Conservation (phyloP, 2,888 invertebrate genomes). For the Endotricha flammealis region DNA sequence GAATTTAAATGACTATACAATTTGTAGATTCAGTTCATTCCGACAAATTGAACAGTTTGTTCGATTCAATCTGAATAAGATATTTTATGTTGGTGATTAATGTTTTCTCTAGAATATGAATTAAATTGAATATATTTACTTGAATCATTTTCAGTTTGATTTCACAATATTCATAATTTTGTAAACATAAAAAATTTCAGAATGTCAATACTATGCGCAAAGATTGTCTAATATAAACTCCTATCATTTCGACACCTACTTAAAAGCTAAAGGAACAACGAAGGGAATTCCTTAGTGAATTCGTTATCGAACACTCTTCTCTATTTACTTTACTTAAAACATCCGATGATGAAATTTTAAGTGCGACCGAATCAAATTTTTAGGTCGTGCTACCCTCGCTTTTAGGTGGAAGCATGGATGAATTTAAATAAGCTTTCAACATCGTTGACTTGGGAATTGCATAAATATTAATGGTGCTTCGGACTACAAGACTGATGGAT, state of each 20-base stretch:
- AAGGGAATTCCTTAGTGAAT: constrained; percentile 17
- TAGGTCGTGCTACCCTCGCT: constrained; percentile 46
- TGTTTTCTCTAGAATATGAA: too few species aligned
- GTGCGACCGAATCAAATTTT: constrained; percentile 51
- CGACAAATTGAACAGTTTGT: too few species aligned
- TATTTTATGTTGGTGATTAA: too few species aligned
- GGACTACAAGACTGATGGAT: constrained; percentile 54
- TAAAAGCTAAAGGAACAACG: neutral
- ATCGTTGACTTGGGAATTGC: constrained; percentile 57
- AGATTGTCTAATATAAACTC: too few species aligned
- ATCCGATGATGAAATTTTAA: constrained; percentile 47
- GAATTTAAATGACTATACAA: constrained; percentile 3
- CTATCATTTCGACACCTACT: neutral
- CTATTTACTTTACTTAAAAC: constrained; percentile 26
- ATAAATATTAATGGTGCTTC: constrained; percentile 66
- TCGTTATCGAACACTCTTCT: constrained; percentile 26
- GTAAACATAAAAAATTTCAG: too few species aligned
- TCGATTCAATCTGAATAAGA: too few species aligned
- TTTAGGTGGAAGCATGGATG: constrained; percentile 60
- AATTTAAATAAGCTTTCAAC: constrained; percentile 70
- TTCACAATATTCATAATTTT: too few species aligned
- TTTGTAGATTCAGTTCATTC: neutral
- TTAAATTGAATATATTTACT: too few species aligned
- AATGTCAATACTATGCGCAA: too few species aligned
- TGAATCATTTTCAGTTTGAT: too few species aligned